These are phyloP conservation scores for Callosobruchus maculatus DNA, from an alignment of 2,888 invertebrate genomes.

Conservation along the genomic window DNA sequence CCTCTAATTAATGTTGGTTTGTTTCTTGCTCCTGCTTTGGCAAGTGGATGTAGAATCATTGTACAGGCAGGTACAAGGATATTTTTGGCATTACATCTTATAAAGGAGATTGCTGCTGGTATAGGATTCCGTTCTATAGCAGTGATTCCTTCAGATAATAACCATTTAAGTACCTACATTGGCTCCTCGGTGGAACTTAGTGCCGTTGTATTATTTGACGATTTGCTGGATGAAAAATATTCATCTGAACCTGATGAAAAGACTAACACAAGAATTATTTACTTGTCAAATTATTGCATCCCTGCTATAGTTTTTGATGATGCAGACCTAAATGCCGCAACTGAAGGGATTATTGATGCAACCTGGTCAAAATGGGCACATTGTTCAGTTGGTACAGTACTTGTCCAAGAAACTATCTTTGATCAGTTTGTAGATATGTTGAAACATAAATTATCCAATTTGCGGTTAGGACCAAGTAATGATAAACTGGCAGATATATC, in stretches of 20 bases:
- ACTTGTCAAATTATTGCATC: conserved; percentile 21
- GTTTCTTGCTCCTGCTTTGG: conserved; percentile 51
- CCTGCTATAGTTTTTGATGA: conserved; percentile 54
- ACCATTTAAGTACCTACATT: background rate
- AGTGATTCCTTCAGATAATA: conserved; percentile 27
- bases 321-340: conserved; percentile 56
- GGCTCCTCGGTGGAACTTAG: background rate
- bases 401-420: conserved; percentile 55
- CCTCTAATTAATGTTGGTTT: conserved; percentile 50
- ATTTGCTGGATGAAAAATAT: conserved; percentile 25
- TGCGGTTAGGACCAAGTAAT: conserved; percentile 42
- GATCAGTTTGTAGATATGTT: conserved; percentile 49
- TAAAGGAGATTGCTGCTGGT: conserved; percentile 50
- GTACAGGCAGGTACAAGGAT: conserved; percentile 49
- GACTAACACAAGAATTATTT: conserved; percentile 25
- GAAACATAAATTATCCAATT: conserved; percentile 36
- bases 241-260: conserved; percentile 1
- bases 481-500: conserved; percentile 50
- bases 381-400: conserved; percentile 51
- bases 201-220: conserved; percentile 25
- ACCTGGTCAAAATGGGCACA: conserved; percentile 56
- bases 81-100: conserved; percentile 44
- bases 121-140: conserved; percentile 41
- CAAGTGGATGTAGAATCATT: conserved; percentile 51
- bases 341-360: conserved; percentile 51